Percentiles rank a stretch among this genome's conserved stretches.
Evolutionary conservation across 2,797 vertebrate genomes (phyloP).

Genomic region (Catamblyrhynchus diadema): DNA sequence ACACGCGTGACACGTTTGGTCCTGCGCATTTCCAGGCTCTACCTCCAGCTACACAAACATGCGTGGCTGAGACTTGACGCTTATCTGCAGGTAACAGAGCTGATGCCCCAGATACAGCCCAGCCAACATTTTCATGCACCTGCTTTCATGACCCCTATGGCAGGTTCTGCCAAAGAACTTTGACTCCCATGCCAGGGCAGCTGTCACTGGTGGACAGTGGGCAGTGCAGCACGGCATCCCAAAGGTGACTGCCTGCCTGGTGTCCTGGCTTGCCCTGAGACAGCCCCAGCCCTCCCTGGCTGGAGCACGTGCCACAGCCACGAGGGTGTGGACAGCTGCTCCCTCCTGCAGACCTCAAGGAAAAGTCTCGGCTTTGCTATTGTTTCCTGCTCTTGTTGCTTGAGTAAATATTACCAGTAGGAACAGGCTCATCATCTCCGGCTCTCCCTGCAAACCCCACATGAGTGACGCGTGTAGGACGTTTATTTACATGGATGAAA

Average conservation of each 20-base stretch:
- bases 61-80: accelerated
- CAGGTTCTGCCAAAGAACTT: slow-evolving; percentile 1
- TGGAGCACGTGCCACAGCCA: not conserved
- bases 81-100: not conserved
- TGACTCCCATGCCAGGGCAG: not conserved
- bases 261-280: not conserved
- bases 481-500: slow-evolving; percentile 62
- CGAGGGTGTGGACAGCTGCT: not conserved
- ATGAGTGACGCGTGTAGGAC: slow-evolving; percentile 48
- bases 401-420: slow-evolving; percentile 68
- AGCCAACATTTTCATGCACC: not conserved
- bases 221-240: accelerated
- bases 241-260: not conserved
- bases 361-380: slow-evolving; percentile 55
- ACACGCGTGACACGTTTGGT: accelerated
- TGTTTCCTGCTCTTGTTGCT: slow-evolving; percentile 59
- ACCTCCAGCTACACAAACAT: not conserved
- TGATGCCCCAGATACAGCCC: not conserved
- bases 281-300: accelerated
- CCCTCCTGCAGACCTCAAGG: slow-evolving; percentile 1
- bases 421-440: slow-evolving; percentile 64
- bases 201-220: not conserved
- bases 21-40: not conserved
- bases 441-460: slow-evolving; percentile 49
- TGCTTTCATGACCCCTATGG: not conserved